Evolutionary conservation across 2,797 vertebrate genomes (phyloP).

Genomic region (Lophius americanus): DNA sequence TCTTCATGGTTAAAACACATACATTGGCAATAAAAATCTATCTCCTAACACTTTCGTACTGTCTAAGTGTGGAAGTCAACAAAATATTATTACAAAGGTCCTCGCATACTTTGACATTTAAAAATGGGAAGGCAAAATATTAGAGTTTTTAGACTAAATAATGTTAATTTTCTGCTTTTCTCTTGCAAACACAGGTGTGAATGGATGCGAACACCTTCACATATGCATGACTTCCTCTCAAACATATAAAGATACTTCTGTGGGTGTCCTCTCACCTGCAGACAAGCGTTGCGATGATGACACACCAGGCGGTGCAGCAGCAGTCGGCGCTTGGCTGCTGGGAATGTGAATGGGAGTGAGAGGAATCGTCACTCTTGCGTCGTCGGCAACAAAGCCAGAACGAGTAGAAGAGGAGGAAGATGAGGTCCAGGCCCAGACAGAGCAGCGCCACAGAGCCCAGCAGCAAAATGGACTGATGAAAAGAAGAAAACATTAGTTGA

Average conservation of each 20-base stretch:
- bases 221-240: neutral
- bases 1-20: too few species aligned
- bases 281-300: slow-evolving; percentile 96
- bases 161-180: too few species aligned
- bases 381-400: slow-evolving; percentile 97
- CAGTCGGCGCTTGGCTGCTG: slow-evolving; percentile 90
- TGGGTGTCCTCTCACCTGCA: slow-evolving; percentile 89
- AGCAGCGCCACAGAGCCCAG: slow-evolving; percentile 88
- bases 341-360: slow-evolving; percentile 70
- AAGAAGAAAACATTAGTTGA: slow-evolving; percentile 6
- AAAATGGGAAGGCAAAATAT: too few species aligned
- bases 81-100: too few species aligned
- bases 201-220: neutral
- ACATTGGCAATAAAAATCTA: too few species aligned
- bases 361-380: slow-evolving; percentile 87
- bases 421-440: slow-evolving; percentile 93
- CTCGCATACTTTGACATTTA: too few species aligned
- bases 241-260: neutral
- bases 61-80: too few species aligned
- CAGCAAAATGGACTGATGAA: slow-evolving; percentile 90
- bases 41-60: too few species aligned
- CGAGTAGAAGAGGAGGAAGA: slow-evolving; percentile 98
- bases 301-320: slow-evolving; percentile 99
- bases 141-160: too few species aligned
- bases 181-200: too few species aligned